These are phyloP conservation scores for Hafferia zeledoni DNA, from an alignment of 2,797 vertebrate species.

Conservation along the genomic window DNA sequence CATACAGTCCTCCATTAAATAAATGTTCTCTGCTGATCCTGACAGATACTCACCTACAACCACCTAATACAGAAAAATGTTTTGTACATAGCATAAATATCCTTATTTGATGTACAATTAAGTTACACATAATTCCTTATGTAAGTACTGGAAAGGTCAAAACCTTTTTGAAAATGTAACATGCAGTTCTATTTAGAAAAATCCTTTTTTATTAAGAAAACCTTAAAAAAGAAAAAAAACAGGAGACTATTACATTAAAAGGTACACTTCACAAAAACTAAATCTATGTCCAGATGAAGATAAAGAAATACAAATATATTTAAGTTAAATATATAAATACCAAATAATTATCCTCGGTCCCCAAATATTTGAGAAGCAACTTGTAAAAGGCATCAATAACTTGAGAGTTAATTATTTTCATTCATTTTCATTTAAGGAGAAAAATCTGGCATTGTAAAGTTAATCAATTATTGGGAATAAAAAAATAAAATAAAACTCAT, in stretches of 20 bases:
- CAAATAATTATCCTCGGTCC: neutral
- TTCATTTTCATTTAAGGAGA: neutral
- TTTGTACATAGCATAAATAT: neutral
- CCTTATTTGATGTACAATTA: neutral
- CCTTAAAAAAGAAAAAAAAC: neutral
- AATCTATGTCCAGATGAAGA: neutral
- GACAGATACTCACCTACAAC: neutral
- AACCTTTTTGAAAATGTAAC: neutral
- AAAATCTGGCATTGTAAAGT: neutral
- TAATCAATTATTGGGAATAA: neutral
- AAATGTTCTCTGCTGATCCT: neutral
- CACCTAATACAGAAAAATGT: neutral
- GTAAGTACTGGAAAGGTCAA: neutral
- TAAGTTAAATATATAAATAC: neutral
- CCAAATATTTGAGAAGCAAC: neutral
- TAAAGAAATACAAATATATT: neutral
- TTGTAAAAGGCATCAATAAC: neutral
- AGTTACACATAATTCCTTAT: neutral
- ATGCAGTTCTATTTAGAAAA: neutral
- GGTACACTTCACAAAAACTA: neutral
- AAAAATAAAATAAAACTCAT: neutral
- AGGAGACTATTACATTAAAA: neutral
- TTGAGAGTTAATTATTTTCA: neutral
- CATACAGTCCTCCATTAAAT: neutral
- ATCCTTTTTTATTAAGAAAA: neutral